Evolutionary conservation across 1,140 invertebrate species (phyloP).

Genomic region (Pectinophora gossypiella): DNA sequence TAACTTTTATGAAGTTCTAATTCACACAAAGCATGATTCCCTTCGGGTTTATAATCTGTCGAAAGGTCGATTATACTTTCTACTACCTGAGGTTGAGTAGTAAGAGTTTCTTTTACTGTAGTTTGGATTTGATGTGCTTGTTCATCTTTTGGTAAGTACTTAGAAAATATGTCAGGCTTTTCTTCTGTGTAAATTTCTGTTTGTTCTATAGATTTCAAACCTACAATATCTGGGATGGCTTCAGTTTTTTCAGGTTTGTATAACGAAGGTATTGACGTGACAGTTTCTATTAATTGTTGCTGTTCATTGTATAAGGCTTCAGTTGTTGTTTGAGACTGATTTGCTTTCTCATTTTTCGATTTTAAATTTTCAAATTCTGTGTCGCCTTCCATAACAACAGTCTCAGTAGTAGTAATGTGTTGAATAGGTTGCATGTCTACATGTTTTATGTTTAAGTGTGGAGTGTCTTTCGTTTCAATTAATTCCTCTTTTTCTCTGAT

Average conservation of each 20-base stretch:
- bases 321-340: constrained; percentile 20
- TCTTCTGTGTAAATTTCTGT: constrained; percentile 14
- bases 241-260: constrained; percentile 8
- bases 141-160: constrained; percentile 26
- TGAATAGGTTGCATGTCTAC: constrained; percentile 42
- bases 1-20: constrained; percentile 42
- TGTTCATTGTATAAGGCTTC: constrained; percentile 34
- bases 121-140: constrained; percentile 22
- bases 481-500: constrained; percentile 40
- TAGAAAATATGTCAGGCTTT: constrained; percentile 20
- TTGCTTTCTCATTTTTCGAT: constrained; percentile 25
- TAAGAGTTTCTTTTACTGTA: constrained; percentile 29
- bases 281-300: constrained; percentile 34
- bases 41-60: constrained; percentile 14
- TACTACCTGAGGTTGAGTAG: constrained; percentile 32
- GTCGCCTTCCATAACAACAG: constrained; percentile 35
- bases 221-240: constrained; percentile 11
- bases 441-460: constrained; percentile 26
- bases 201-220: constrained; percentile 16
- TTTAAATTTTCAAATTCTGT: neutral
- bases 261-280: constrained; percentile 1
- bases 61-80: constrained; percentile 33
- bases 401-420: constrained; percentile 54
- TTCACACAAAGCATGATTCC: constrained; percentile 20
- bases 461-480: constrained; percentile 16